Evolutionary conservation across 2,113 vertebrate genomes (phyloP), one percentile per base, ranked within the genome.

Genomic region (Tachysurus fulvidraco): DNA sequence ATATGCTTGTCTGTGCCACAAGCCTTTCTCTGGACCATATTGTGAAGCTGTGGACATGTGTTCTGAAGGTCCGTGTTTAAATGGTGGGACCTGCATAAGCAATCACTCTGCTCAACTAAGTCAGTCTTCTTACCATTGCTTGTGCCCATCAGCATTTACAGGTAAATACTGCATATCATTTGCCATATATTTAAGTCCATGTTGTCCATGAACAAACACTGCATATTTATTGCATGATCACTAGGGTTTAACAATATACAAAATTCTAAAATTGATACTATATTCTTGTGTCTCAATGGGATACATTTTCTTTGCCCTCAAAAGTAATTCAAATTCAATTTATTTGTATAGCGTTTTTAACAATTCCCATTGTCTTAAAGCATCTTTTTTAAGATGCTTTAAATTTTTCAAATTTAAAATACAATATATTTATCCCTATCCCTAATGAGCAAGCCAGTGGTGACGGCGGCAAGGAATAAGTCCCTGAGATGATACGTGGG

Each of bases 21-120:
- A 92, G 79, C 91, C 88, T 16, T 96, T 95, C 89, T 95, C 91
- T 8, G 97, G 96, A 88, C 94, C 85, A 57, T 96, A 96, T 87
- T 97, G 95, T 90, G 95, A 97, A 85, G 93, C 94, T 77, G 90
- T 94, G 85, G 92, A 96, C 88, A 77, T 87, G 1, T 97, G 94
- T 84, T 93, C 92, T 88, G 90, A 88, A 64, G 94, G 93, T 79
- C 95, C 94, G 17, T 97, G 95, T 90, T 88, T 92, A 89, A 96
- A 96, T 90, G 93, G 95, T 71, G 95, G 90, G 0, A 91, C 93
- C 69, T 96, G 94, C 77, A 77, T 92, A 85, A 93, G 92, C 83
- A 91, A 88, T 74, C 93, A 88, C 71, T 90, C 88, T 82, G 78
- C 88, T 30, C 88, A 91, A 86, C 91, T 88, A 13, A 86, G 86